Base-by-base conservation (phyloP, 1,140 invertebrate genomes). In the Drosophila saltans region DNA sequence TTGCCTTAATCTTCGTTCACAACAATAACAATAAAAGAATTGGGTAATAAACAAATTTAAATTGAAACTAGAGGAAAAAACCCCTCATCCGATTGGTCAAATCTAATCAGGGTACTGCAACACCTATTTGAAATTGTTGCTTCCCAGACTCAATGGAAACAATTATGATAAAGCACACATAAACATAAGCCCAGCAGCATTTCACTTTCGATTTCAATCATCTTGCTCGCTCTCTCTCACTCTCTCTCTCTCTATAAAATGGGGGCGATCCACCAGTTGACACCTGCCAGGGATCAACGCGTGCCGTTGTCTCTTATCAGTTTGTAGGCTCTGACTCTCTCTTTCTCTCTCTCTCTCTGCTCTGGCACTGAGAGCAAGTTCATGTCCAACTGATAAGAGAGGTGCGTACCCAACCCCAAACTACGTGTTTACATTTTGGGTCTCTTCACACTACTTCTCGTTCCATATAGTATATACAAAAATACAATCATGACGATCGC, bases 301-400 rank as follows among this genome's bases (percentile, higher is more conserved):
- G 80, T 82, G 80, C 75, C 80, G 65, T 57, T 55, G 39, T 45
- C 16, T 41, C 80, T 82, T 82, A 82, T 82, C 45, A 52, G 45
- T 43, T 16, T 43, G 2, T n/a, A 16, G 41, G 11, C n/a, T 43
- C 41, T 43, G 41, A 43, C 76, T 62, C 55, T 62, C 16, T 16
- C 16, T 16, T 0, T 16, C 16, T 16, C 16, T 16, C 16, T 16
- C 16, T 16, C 16, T 16, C 55, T 62, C 39, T 33, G 33, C 39
- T 10, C 57, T 40, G 63, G 24, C 52, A 33, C 41, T n/a, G 41
- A 66, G 72, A 75, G 66, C 67, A 82, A 82, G 80, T 82, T 82
- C 80, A 78, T 75, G 71, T 78, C 43, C 62, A 62, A 66, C 26
- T 65, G 69, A 40, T 65, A 59, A 75, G 57, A 75, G 57, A 10